Evolutionary conservation across 2,797 vertebrate species (phyloP).

Genomic region (Dermochelys coriacea): DNA sequence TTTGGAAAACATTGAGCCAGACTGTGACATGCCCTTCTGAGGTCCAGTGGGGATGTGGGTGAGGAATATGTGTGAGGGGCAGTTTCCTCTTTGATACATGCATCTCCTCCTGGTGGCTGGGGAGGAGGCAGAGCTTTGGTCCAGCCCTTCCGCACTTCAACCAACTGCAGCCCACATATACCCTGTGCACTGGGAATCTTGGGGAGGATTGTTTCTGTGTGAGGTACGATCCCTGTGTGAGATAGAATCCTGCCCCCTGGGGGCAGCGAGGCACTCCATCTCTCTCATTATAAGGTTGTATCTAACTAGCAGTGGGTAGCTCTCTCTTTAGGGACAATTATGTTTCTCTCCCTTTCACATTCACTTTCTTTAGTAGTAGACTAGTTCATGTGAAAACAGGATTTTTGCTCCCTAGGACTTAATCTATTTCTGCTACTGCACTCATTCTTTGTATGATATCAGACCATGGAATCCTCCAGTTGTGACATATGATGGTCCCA

Average conservation of each 20-base stretch:
- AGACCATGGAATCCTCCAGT: neutral
- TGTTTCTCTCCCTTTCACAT: neutral
- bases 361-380: neutral
- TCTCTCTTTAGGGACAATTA: neutral
- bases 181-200: neutral
- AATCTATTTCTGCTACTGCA: neutral
- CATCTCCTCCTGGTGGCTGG: constrained; percentile 30
- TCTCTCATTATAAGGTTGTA: neutral
- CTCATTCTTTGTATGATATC: neutral
- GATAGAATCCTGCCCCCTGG: neutral
- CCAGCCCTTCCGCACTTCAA: constrained; percentile 10
- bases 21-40: constrained; percentile 23
- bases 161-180: neutral
- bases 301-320: neutral
- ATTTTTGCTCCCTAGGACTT: neutral
- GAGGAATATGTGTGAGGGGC: neutral
- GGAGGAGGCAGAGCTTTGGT: constrained; percentile 5
- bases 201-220: neutral
- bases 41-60: constrained; percentile 35
- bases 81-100: constrained; percentile 45
- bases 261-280: neutral
- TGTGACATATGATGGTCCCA: neutral
- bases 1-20: constrained; percentile 41
- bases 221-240: neutral
- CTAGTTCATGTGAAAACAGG: neutral